Evolutionary conservation across 2,113 vertebrate species (phyloP), one percentile per base, ranked within the genome.

Genomic region (Nestor notabilis): DNA sequence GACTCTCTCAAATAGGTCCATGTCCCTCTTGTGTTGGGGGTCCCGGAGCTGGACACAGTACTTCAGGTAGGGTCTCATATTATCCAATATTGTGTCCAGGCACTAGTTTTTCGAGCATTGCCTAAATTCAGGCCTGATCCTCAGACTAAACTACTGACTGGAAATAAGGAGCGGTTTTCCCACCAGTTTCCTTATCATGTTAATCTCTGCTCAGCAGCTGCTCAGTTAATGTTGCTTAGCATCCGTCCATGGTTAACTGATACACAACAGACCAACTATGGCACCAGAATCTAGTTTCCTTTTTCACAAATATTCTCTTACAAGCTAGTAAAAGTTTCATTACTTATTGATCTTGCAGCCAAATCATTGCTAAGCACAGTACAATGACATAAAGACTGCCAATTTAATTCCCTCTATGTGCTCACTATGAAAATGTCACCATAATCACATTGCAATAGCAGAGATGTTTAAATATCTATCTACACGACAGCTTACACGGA

Each of bases 361-460:
- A 79, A 79, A 71, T 11, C 4, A 43, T 3, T 68, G 25, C 15
- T 47, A 46, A 78, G 5, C 24, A 27, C 16, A 49, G 8, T 8
- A 13, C 44, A 24, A 6, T 60, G 33, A 46, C 28, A 33, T 11
- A 68, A 79, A 85, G 14, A 29, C 7, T 9, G 27, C 4, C 6
- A 74, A 23, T n/a, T 74, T 56, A 49, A 31, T 52, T 83, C 16
- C 10, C 1, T 69, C 18, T 56, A 4, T 91, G 66, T 84, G 7
- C 5, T 13, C 46, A 37, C 17, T 37, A 14, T 16, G 17, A 72
- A 86, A 83, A 79, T 7, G 4, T 41, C 8, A 2, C 20, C 5
- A 9, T 4, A 16, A 49, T 39, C 25, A 12, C 44, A 44, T 18
- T 25, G 29, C 25, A 10, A 37, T 17, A 43, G 16, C 0, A 0